Conservation (phyloP, 2,888 invertebrate genomes). For the Pyralis farinalis region DNA sequence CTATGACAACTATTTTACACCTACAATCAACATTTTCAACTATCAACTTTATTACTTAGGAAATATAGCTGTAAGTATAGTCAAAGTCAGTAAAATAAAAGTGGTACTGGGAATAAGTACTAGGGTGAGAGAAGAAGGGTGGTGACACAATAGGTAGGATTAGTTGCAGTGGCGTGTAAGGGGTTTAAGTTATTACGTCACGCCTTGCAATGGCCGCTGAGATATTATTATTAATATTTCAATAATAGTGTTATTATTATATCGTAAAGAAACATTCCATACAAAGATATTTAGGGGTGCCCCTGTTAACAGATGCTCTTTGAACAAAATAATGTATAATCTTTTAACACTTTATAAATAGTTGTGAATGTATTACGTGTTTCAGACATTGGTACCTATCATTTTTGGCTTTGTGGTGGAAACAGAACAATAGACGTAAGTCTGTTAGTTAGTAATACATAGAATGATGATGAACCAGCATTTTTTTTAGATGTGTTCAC, state of each 20-base stretch:
- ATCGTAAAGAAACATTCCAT: no score
- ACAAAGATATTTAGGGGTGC: no score
- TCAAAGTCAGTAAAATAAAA: slow-evolving; percentile 10
- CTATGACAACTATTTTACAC: slow-evolving; percentile 31
- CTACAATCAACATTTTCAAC: slow-evolving; percentile 19
- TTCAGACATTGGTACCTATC: no score
- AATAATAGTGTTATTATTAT: slow-evolving; percentile 14
- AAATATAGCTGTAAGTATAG: neutral
- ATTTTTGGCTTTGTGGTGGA: no score
- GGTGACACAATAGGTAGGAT: slow-evolving; percentile 59
- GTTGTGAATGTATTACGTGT: no score
- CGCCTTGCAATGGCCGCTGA: slow-evolving; percentile 51
- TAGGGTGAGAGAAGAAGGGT: slow-evolving; percentile 53
- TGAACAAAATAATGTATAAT: no score
- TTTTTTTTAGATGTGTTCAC: no score
- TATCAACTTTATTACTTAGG: slow-evolving; percentile 25
- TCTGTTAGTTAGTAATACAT: no score
- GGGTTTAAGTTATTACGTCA: slow-evolving; percentile 72
- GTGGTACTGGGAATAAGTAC: slow-evolving; percentile 24
- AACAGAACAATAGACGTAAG: no score
- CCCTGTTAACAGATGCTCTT: no score
- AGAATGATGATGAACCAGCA: no score
- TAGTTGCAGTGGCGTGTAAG: slow-evolving; percentile 49
- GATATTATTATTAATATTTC: slow-evolving; percentile 38
- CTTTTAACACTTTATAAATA: no score